These are phyloP conservation scores for Apteryx mantelli DNA, from an alignment of 2,113 vertebrate genomes.

Conservation along the genomic window DNA sequence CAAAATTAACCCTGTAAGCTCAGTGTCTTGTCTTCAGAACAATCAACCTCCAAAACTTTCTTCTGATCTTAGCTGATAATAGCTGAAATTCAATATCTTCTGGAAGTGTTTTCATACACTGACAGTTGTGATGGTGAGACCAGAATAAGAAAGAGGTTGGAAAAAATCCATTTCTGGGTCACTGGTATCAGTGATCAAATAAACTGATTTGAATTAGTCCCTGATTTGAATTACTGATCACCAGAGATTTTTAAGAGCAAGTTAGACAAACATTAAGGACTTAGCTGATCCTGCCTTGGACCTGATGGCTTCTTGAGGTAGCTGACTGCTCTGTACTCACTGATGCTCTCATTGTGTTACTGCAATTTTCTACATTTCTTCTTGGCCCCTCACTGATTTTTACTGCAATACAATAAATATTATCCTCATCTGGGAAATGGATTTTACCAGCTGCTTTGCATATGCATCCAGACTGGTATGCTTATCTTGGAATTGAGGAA, in stretches of 20 bases:
- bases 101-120: not conserved
- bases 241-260: not conserved
- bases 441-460: not conserved
- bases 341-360: not conserved
- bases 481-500: not conserved
- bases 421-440: not conserved
- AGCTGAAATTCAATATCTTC: not conserved
- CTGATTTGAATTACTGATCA: not conserved
- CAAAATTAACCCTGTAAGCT: not conserved
- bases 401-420: not conserved
- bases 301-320: too few species aligned
- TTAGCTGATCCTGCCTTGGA: too few species aligned
- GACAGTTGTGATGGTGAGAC: not conserved
- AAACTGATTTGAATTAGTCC: not conserved
- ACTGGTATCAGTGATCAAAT: not conserved
- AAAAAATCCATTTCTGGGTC: not conserved
- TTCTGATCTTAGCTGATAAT: not conserved
- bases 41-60: not conserved
- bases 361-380: not conserved
- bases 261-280: too few species aligned
- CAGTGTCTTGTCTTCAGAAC: not conserved
- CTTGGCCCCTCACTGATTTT: not conserved
- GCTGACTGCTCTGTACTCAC: not conserved
- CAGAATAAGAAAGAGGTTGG: not conserved
- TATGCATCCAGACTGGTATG: not conserved